Evolutionary conservation across 2,797 vertebrate genomes (phyloP), one percentile per base, ranked within the genome.

Genomic region (Falco columbarius): DNA sequence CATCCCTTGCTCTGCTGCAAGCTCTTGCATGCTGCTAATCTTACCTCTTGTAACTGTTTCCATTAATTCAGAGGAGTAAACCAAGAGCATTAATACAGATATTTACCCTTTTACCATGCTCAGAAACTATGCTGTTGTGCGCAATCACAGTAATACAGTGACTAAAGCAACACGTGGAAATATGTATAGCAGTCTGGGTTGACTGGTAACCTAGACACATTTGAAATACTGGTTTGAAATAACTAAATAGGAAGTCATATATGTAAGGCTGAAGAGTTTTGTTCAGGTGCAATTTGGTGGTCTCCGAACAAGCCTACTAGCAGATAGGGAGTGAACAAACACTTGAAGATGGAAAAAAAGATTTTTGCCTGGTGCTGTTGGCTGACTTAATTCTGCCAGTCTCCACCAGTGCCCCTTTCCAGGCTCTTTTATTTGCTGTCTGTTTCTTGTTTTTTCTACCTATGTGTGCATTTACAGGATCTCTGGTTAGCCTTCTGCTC

Each of bases 131-230:
- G 8, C 12, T 58, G 7, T 68, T 87, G 16, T 62, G 34, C 38
- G 56, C 27, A 6, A 1, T 27, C 18, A 0, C 29, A 7, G 56
- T 42, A 65, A 49, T 8, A 3, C 12, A 0, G n/a, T 1, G 20
- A 54, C 7, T 14, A 8, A 52, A 77, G 40, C 23, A 34, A 59
- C 44, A 5, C 14, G 0, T 2, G 34, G 62, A 61, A 70, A 32
- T 24, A 2, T 0, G 12, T 9, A 30, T 21, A 79, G 38, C 30
- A 49, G 36, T 8, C 22, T 56, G 84, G 15, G 26, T 0, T 30
- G 77, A 22, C 27, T 27, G 59, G n/a, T 47, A 73, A 7, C n/a
- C n/a, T 63, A 44, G 49, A 38, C 12, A 10, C 13, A 6, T 74
- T 44, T 0, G 2, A 44, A 88, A 71, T 70, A 38, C 1, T 74